A percentile compares a stretch with the other conserved stretches of the same genome.
These are phyloP conservation scores for Listrodromus nycthemerus DNA, from an alignment of 2,888 invertebrate species.

Conservation along the genomic window DNA sequence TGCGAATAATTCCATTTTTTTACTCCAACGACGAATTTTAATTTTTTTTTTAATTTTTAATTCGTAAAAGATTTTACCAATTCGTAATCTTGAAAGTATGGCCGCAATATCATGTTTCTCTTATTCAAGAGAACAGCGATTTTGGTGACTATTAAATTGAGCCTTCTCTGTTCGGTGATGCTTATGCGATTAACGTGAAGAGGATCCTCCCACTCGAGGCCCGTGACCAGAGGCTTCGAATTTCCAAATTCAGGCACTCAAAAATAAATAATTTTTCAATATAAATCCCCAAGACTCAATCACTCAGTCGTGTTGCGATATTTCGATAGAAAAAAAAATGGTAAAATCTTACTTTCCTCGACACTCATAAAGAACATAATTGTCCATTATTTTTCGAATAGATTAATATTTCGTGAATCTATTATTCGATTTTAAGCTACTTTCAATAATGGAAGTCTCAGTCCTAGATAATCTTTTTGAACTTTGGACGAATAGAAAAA, in stretches of 20 bases:
- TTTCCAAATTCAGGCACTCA: slow-evolving; percentile 85
- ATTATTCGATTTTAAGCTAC: not conserved
- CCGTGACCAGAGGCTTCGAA: slow-evolving; percentile 85
- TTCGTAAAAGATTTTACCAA: slow-evolving; percentile 84
- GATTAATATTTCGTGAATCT: not conserved
- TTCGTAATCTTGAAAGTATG: slow-evolving; percentile 92
- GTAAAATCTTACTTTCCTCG: not conserved
- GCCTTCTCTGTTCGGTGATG: slow-evolving; percentile 88
- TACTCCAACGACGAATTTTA: slow-evolving; percentile 1
- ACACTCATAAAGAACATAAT: too few relatives aligned
- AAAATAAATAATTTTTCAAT: not conserved
- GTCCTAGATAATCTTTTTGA: not conserved
- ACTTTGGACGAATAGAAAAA: not conserved
- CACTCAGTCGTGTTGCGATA: not conserved
- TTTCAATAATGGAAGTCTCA: not conserved
- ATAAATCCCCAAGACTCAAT: too few relatives aligned
- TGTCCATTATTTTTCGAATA: too few relatives aligned
- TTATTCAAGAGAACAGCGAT: slow-evolving; percentile 87
- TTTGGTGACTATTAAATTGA: slow-evolving; percentile 90
- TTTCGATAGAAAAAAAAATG: not conserved
- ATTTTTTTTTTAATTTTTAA: not conserved
- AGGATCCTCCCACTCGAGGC: slow-evolving; percentile 89
- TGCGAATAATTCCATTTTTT: slow-evolving; percentile 75
- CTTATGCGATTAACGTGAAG: slow-evolving; percentile 89
- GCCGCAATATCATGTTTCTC: slow-evolving; percentile 88